These are phyloP conservation scores for Parasteatoda lunata DNA, from an alignment of 2,888 invertebrate genomes.

Conservation along the genomic window DNA sequence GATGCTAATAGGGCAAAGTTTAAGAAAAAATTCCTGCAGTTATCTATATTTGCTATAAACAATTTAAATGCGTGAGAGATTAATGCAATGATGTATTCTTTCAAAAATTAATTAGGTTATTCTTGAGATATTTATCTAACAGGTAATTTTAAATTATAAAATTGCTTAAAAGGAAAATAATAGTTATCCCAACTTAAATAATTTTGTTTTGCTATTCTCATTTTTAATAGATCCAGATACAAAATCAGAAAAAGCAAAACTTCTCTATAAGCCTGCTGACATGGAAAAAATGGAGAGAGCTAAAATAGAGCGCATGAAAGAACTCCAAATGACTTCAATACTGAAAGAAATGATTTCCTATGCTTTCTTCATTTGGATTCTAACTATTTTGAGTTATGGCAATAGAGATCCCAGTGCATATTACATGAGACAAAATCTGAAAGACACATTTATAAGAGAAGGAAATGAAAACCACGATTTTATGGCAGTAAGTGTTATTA, in stretches of 20 bases:
- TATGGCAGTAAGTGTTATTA: slow-evolving; percentile 60
- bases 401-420: slow-evolving; percentile 75
- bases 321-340: slow-evolving; percentile 76
- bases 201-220: not conserved
- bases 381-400: slow-evolving; percentile 75
- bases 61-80: too few species aligned
- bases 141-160: too few species aligned
- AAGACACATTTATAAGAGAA: slow-evolving; percentile 71
- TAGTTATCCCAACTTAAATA: too few species aligned
- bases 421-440: slow-evolving; percentile 74
- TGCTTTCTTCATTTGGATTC: slow-evolving; percentile 75
- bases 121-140: too few species aligned
- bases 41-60: too few species aligned
- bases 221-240: slow-evolving; percentile 38
- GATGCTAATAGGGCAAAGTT: too few species aligned
- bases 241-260: slow-evolving; percentile 52
- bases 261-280: slow-evolving; percentile 73
- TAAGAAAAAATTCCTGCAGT: too few species aligned
- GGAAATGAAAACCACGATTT: slow-evolving; percentile 58
- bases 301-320: slow-evolving; percentile 74
- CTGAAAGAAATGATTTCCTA: slow-evolving; percentile 76
- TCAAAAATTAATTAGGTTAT: too few species aligned
- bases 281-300: slow-evolving; percentile 73
- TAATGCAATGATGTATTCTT: too few species aligned
- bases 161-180: too few species aligned